Conservation (phyloP, 2,888 invertebrate genomes). For the Epiblema foenella region DNA sequence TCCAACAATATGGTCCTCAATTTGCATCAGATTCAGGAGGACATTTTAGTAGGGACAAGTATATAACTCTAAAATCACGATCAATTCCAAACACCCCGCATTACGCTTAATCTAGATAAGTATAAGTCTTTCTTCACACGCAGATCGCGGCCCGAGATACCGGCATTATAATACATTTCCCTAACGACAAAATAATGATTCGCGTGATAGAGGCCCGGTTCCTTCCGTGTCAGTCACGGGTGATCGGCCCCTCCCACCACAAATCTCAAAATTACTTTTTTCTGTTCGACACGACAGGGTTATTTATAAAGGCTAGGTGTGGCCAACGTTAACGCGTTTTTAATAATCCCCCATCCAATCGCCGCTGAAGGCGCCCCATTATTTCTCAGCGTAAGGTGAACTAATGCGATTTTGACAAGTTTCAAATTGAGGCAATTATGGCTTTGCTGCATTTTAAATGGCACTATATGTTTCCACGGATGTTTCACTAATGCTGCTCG, state of each 20-base stretch:
- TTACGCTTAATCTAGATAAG: constrained; percentile 43
- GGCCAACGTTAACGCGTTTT: constrained; percentile 80
- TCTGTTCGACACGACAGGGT: constrained; percentile 72
- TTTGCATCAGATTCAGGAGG: no score
- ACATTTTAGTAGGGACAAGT: neutral
- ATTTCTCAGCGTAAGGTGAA: constrained; percentile 68
- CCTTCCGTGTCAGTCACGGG: constrained; percentile 82
- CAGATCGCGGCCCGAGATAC: constrained; percentile 64
- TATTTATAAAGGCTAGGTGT: constrained; percentile 77
- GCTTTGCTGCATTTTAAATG: constrained; percentile 78
- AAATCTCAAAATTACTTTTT: constrained; percentile 81
- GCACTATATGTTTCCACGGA: constrained; percentile 67
- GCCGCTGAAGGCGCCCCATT: constrained; percentile 75
- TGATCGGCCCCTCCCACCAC: constrained; percentile 74
- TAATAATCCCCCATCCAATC: constrained; percentile 82
- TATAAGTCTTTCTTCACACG: constrained; percentile 56
- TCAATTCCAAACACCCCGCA: constrained; percentile 26
- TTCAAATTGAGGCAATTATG: constrained; percentile 81
- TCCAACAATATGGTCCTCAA: no score
- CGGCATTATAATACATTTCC: constrained; percentile 71
- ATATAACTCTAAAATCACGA: constrained; percentile 8
- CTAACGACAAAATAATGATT: constrained; percentile 84
- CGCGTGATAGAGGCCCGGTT: constrained; percentile 75
- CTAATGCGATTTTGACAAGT: constrained; percentile 85
- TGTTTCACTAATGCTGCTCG: constrained; percentile 53